phyloP scores from a whole-genome alignment of 2,888 invertebrate genomes.

The Drosophila rubida region DNA sequence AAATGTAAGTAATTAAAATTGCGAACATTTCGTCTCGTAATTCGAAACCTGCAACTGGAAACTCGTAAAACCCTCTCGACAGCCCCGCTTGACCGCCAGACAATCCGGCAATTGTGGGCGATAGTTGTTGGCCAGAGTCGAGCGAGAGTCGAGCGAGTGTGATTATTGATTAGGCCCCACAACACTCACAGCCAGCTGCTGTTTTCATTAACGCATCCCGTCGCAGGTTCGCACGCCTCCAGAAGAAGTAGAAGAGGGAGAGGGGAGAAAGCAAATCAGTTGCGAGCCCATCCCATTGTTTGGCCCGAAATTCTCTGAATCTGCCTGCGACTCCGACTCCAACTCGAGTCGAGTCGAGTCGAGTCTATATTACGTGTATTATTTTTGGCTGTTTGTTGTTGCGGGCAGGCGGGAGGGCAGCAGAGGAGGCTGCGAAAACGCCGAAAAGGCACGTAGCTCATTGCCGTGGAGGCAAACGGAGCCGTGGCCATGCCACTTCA shows the following conservation, averaged over 20 bases:
- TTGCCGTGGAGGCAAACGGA: conserved; percentile 57
- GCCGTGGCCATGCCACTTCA: conserved; percentile 69
- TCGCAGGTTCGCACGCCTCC: conserved; percentile 37
- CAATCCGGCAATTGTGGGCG: conserved; percentile 14
- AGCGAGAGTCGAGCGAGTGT: not conserved
- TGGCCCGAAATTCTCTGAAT: conserved; percentile 38
- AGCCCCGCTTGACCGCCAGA: conserved; percentile 29
- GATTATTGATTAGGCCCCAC: conserved; percentile 43
- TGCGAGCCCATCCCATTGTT: no score
- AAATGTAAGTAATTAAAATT: conserved; percentile 78
- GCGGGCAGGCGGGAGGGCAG: conserved; percentile 20
- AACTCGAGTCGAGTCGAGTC: no score
- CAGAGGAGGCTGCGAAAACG: conserved; percentile 72
- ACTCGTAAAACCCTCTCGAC: conserved; percentile 24
- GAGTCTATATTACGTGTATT: conserved; percentile 59
- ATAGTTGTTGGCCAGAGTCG: conserved; percentile 16
- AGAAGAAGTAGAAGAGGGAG: no score
- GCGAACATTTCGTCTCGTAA: conserved; percentile 61
- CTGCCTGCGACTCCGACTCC: conserved; percentile 1
- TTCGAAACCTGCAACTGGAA: conserved; percentile 41
- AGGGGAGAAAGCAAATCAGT: not conserved
- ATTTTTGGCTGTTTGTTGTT: conserved; percentile 64
- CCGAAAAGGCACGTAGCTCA: conserved; percentile 77
- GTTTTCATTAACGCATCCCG: conserved; percentile 39
- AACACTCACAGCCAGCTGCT: conserved; percentile 15